phyloP scores from a whole-genome alignment of 2,888 invertebrate species.

The Lucinisca nassula region DNA sequence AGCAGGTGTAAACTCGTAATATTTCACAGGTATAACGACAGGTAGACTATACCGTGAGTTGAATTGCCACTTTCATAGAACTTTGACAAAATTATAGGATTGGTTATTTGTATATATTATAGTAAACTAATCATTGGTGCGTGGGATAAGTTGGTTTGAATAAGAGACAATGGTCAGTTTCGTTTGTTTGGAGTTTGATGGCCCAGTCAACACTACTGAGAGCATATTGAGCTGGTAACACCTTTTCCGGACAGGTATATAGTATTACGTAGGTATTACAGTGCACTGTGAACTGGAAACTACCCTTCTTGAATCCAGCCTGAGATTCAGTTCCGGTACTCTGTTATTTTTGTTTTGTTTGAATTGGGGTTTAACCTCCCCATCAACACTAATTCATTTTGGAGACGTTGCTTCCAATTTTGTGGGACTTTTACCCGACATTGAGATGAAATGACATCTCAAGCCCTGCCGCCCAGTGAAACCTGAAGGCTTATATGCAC shows the following conservation, averaged over 20 bases:
- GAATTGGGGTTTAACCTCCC: too few species aligned
- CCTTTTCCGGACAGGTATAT: background rate
- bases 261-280: background rate
- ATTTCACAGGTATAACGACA: background rate
- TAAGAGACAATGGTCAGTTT: background rate
- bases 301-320: background rate
- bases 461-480: too few species aligned
- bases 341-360: background rate
- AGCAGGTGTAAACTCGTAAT: background rate
- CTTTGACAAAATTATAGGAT: background rate
- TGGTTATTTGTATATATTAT: background rate
- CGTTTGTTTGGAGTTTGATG: background rate
- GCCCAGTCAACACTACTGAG: background rate
- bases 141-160: background rate
- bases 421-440: too few species aligned
- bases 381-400: too few species aligned
- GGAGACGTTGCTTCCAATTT: too few species aligned
- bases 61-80: background rate
- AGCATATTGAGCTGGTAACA: background rate
- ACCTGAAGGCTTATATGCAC: too few species aligned
- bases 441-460: too few species aligned
- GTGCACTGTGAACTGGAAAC: background rate
- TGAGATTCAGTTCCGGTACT: background rate
- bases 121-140: background rate
- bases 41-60: background rate